Evolutionary conservation across 2,797 vertebrate genomes (phyloP), one percentile per base, ranked within the genome.

Genomic region (Champsocephalus esox): DNA sequence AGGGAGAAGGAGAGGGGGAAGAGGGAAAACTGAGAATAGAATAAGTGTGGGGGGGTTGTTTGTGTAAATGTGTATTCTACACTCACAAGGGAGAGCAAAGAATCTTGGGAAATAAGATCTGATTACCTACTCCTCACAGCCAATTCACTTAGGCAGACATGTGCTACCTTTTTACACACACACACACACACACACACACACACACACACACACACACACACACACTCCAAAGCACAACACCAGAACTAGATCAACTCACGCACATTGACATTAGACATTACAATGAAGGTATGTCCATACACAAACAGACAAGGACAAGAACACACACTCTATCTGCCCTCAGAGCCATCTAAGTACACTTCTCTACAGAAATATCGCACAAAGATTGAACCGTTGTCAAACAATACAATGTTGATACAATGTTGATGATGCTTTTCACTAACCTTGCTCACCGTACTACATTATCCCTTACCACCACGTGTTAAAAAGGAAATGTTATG

Each of bases 141-240:
- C 63, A 52, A 75, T 81, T 79, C 73, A 78, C 60, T 79, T 72
- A 72, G 75, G 81, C 72, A 55, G 49, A 82, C 84, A 85, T 66
- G 69, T 77, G 74, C 70, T 76, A 17, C 64, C 32, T 67, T 46
- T 54, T 48, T 2, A 69, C 55, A 65, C 19, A 4, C 24, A 28
- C 3, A 28, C 24, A 34, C 34, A 34, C 21, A 21, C 21, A 21
- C 21, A 21, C 21, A 69, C 55, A 65, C 19, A 28, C 24, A 28
- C 3, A 28, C 24, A 34, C 34, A 34, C 21, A 69, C 55, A 65
- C 19, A 28, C 24, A 28, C 3, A 28, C 24, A 34, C 34, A 34
- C 21, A 69, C 55, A 65, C 34, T 34, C 41, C 41, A 44, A 34
- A 34, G 34, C 17, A 49, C 17, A 49, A 6, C 17, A 32, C 60